Conservation (phyloP, 2,888 invertebrate genomes). For the Amphipoea lucens region DNA sequence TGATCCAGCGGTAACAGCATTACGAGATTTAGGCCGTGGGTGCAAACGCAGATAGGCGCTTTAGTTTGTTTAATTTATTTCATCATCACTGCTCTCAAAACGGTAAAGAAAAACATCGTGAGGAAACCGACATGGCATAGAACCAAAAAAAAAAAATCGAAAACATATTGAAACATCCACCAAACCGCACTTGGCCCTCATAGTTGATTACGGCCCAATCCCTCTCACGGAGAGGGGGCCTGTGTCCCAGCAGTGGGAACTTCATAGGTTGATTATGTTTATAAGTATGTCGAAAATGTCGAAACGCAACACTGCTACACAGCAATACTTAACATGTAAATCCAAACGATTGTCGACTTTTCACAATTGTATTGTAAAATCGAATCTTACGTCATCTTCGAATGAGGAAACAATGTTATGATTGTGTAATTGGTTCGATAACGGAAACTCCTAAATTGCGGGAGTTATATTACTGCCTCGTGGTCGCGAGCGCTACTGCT, state of each 20-base stretch:
- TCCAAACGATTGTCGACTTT: neutral
- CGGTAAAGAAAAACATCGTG: neutral
- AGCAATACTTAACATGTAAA: neutral
- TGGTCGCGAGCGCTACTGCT: neutral
- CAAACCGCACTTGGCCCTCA: neutral
- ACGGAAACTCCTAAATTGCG: neutral
- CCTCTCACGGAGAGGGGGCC: neutral
- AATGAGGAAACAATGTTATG: neutral
- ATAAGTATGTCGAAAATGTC: too few relatives aligned
- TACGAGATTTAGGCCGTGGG: neutral
- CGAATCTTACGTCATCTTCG: neutral
- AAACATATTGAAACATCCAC: neutral
- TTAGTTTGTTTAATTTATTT: neutral
- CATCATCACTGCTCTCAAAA: neutral
- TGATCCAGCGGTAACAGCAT: neutral
- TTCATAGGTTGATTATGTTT: neutral
- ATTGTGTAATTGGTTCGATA: neutral
- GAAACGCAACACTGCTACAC: neutral
- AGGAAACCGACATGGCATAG: neutral
- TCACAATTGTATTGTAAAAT: neutral
- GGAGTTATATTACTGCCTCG: neutral
- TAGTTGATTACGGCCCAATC: neutral
- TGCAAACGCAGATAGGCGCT: neutral
- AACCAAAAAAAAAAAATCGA: neutral
- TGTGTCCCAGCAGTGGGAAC: neutral